Evolutionary conservation across 2,113 vertebrate genomes (phyloP), one percentile per base, ranked within the genome.

Genomic region (Paramisgurnus dabryanus): DNA sequence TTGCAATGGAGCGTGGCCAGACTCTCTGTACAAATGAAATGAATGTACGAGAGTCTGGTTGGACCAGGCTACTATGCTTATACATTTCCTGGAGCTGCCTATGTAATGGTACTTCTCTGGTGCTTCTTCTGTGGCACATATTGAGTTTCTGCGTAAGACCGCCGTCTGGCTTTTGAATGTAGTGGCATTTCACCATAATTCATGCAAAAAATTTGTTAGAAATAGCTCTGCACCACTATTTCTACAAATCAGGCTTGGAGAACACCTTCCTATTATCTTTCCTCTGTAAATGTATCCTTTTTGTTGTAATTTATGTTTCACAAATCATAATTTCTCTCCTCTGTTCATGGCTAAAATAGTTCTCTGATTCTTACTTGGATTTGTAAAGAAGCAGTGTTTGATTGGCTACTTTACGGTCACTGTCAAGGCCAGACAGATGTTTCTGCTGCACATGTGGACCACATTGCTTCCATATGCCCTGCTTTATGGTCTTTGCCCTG

Each of bases 181-280:
- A 34, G 27, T 3, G 3, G 27, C 27, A 34, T 34, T 34, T 34
- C 27, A 34, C 27, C 27, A 34, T 34, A 34, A 34, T 34, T 34
- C 27, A 34, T 22, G 22, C 22, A 22, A 22, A 22, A 22, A 22
- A 22, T 22, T 22, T 22, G 22, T 22, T 22, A 22, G 22, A 22
- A 70, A 70, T 49, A 61, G 55, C 77, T 63, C 66, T 72, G 34
- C 50, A 13, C 50, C 69, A 67, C 68, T 72, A 39, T 66, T 40
- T 50, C 67, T 41, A 66, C 81, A 78, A 78, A 78, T 78, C 68
- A 80, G 10, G 69, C 79, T 80, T 49, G 61, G 50, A 49, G 73
- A 67, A 50, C 34, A 7, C n/a, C 60, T 47, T 64, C 60, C 53
- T 66, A 47, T 45, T 66, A 70, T 72, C 39, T 66, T 71, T 53